These are phyloP conservation scores for Drosophila bifasciata DNA, from an alignment of 1,140 invertebrate species.

Conservation along the genomic window DNA sequence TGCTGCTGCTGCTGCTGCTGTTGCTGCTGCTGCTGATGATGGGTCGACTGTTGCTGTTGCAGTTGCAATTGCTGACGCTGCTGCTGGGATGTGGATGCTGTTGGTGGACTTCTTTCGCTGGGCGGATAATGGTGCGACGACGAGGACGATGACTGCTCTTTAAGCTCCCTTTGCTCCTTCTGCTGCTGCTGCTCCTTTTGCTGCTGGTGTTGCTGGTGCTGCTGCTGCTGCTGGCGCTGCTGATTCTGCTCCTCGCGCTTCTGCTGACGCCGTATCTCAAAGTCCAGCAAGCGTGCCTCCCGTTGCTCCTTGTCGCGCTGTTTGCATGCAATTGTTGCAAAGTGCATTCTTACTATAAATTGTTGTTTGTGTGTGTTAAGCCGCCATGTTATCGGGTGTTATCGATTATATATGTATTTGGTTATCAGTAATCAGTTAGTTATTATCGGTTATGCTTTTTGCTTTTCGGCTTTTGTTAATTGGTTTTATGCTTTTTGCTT, in stretches of 20 bases:
- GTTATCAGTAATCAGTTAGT: constrained; percentile 34
- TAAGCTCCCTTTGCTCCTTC: constrained; percentile 36
- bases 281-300: constrained; percentile 83
- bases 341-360: constrained; percentile 79
- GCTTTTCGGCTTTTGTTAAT: not conserved
- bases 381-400: constrained; percentile 43
- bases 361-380: constrained; percentile 23
- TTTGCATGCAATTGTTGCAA: constrained; percentile 83
- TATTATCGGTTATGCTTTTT: not conserved
- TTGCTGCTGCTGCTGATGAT: constrained; percentile 36
- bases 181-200: constrained; percentile 67
- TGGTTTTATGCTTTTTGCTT: constrained; percentile 1
- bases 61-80: constrained; percentile 45
- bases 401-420: constrained; percentile 20
- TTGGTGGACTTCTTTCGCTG: constrained; percentile 60
- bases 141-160: constrained; percentile 38
- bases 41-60: constrained; percentile 50
- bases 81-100: constrained; percentile 46
- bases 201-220: constrained; percentile 72
- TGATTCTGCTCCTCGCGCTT: constrained; percentile 83
- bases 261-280: constrained; percentile 83
- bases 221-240: constrained; percentile 78
- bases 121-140: constrained; percentile 29
- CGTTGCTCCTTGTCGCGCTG: constrained; percentile 83
- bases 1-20: constrained; percentile 57